Conservation (phyloP, 2,113 vertebrate species). For the Urocolius indicus region DNA sequence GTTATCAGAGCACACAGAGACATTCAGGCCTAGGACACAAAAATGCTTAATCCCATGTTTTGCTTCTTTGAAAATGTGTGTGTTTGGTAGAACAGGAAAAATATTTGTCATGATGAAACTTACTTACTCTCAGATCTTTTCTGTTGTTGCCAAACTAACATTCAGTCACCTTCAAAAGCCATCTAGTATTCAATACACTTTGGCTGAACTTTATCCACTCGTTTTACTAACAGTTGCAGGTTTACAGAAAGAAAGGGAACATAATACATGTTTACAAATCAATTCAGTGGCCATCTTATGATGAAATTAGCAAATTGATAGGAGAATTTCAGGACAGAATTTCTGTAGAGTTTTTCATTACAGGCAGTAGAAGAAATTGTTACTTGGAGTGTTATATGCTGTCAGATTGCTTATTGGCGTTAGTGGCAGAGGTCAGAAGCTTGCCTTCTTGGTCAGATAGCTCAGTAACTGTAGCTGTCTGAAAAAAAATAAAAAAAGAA, state of each 20-base stretch:
- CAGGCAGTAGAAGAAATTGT: background rate
- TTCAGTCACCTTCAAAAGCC: background rate
- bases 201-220: background rate
- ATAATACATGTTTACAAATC: background rate
- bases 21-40: background rate
- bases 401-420: background rate
- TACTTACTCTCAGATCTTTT: background rate
- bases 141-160: background rate
- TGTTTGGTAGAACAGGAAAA: background rate
- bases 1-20: background rate
- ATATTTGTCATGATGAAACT: background rate
- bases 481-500: background rate
- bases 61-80: background rate
- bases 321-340: background rate
- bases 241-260: background rate
- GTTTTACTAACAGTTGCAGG: background rate
- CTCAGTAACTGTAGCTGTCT: slow-evolving; percentile 50
- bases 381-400: background rate
- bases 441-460: slow-evolving; percentile 47
- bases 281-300: background rate
- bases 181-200: background rate
- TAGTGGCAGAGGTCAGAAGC: slow-evolving; percentile 21
- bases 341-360: background rate
- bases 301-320: background rate
- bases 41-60: background rate